Evolutionary conservation across 2,888 invertebrate genomes (phyloP).

Genomic region (Acanthosoma haemorrhoidale): DNA sequence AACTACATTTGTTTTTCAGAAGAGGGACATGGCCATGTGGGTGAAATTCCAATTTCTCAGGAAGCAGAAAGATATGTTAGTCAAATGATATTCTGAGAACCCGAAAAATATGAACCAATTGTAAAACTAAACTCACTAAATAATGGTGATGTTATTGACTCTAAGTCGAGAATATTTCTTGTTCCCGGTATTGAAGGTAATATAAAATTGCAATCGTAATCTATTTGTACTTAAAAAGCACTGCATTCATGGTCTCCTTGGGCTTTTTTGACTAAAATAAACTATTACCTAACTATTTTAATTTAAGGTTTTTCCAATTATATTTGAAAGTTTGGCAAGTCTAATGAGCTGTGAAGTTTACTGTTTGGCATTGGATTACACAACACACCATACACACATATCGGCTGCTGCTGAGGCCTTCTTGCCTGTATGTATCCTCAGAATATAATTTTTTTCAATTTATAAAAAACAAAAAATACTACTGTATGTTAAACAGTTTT

Average conservation of each 20-base stretch:
- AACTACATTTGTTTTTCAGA: too few relatives aligned
- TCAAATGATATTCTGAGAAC: constrained; percentile 24
- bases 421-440: neutral
- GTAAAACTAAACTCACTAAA: constrained; percentile 51
- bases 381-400: constrained; percentile 47
- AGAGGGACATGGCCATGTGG: too few relatives aligned
- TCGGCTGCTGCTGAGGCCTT: neutral
- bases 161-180: constrained; percentile 52
- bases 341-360: constrained; percentile 52
- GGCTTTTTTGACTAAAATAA: too few relatives aligned
- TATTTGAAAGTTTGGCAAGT: constrained; percentile 52
- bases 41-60: too few relatives aligned
- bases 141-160: constrained; percentile 47
- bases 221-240: neutral
- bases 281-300: too few relatives aligned
- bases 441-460: too few relatives aligned
- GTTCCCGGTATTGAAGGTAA: constrained; percentile 62
- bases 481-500: too few relatives aligned
- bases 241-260: too few relatives aligned
- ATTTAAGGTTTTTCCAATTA: constrained; percentile 50
- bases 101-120: constrained; percentile 42
- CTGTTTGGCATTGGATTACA: constrained; percentile 53
- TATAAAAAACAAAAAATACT: too few relatives aligned
- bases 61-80: neutral
- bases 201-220: too few relatives aligned